phyloP scores from a whole-genome alignment of 2,113 vertebrate species.

The Ranitomeya imitator region DNA sequence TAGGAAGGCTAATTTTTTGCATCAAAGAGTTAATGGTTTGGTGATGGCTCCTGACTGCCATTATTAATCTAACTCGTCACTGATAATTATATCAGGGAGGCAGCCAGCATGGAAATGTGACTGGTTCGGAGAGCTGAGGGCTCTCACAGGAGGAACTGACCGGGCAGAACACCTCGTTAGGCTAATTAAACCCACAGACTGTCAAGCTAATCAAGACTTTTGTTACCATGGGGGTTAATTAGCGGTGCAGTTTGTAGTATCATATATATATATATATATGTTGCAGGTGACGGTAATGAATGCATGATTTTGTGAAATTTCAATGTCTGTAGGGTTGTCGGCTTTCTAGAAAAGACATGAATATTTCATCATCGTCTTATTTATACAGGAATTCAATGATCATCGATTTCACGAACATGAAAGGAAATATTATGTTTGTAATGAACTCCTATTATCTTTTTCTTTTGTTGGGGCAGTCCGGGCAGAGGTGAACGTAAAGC shows the following conservation, averaged over 20 bases:
- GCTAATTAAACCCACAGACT: constrained; percentile 54
- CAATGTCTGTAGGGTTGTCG: background rate
- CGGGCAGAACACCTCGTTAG: constrained; percentile 48
- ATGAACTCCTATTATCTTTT: too few relatives aligned
- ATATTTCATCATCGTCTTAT: too few relatives aligned
- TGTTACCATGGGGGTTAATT: constrained; percentile 52
- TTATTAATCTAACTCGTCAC: constrained; percentile 51
- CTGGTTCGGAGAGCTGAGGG: constrained; percentile 34
- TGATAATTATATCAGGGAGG: constrained; percentile 53
- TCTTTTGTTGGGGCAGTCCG: too few relatives aligned
- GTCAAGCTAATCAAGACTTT: constrained; percentile 53
- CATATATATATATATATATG: background rate
- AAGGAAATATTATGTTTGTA: too few relatives aligned
- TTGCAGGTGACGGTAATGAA: background rate
- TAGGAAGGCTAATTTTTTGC: constrained; percentile 18
- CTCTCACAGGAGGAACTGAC: constrained; percentile 49
- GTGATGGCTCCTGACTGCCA: constrained; percentile 26
- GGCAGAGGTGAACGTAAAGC: too few relatives aligned
- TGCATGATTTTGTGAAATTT: too few relatives aligned
- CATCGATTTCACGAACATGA: too few relatives aligned
- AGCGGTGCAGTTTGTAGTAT: constrained; percentile 4
- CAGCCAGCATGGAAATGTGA: constrained; percentile 42
- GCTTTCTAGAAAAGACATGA: background rate
- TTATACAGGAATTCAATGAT: too few relatives aligned
- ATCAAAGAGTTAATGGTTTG: constrained; percentile 35